Base-by-base conservation (phyloP, 2,888 invertebrate genomes). In the Caenorhabditis virilis region DNA sequence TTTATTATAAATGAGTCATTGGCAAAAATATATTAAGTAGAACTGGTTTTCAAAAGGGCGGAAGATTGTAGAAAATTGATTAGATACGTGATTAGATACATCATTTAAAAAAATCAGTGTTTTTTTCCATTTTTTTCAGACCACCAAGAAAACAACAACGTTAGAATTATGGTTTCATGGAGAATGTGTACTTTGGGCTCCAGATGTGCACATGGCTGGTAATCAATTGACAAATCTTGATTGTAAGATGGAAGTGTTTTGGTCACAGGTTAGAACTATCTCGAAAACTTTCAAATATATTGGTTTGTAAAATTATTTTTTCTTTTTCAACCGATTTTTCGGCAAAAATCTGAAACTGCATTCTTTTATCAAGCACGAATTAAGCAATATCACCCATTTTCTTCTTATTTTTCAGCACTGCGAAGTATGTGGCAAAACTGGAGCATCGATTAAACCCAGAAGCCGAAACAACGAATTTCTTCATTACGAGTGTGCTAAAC, bases 91-190 rank as follows among this genome's bases (percentile, higher is more conserved):
- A 11, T 33, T 43, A n/a, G n/a, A n/a, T n/a, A n/a, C n/a, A n/a
- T n/a, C n/a, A n/a, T n/a, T n/a, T n/a, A n/a, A n/a, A n/a, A n/a
- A n/a, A n/a, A n/a, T n/a, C n/a, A n/a, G n/a, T n/a, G n/a, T n/a
- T n/a, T n/a, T n/a, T n/a, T n/a, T n/a, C n/a, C n/a, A n/a, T n/a
- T n/a, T n/a, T 13, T 45, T 48, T 27, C 51, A 63, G 55, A 39
- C 15, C 0, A 15, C 25, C 9, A 52, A 49, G 30, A 56, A 56
- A 18, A 39, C 52, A 3, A 36, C 39, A 11, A 51, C 52, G 16
- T 41, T 72, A 15, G 72, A 72, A 22, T 20, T 72, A 11, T 72
- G 72, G 72, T 52, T 72, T 26, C 72, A 72, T 20, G 72, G 72
- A n/a, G 47, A 57, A 1, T 72, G 72, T 41, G 56, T 54, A 22